A percentile compares a stretch with the other conserved stretches of the same genome.
Conservation (phyloP, 2,113 vertebrate species). For the Macaca fascicularis region T2T-MFA8v1.1 NC_088376.1:34756501-34757000, state of each 20-base stretch:
- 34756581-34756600: not conserved
- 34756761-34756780: not conserved
- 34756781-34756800: not conserved
- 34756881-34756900: not conserved
- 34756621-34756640: not conserved
- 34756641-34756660: conserved; percentile 22
- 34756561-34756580: not conserved
- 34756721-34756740: not conserved
- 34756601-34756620: not conserved
- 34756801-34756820: not conserved
- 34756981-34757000: not conserved
- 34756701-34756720: not conserved
- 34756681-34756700: not conserved
- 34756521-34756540: not conserved
- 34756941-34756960: not conserved
- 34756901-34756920: not conserved
- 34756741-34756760: not conserved
- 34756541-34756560: not conserved
- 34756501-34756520: not conserved
- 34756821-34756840: too few relatives aligned
- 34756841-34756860: not conserved
- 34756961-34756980: not conserved
- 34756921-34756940: not conserved
- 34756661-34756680: not conserved
- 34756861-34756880: not conserved